These are phyloP conservation scores for Chionoecetes opilio DNA, from an alignment of 1,140 invertebrate species.

Conservation along the genomic window DNA sequence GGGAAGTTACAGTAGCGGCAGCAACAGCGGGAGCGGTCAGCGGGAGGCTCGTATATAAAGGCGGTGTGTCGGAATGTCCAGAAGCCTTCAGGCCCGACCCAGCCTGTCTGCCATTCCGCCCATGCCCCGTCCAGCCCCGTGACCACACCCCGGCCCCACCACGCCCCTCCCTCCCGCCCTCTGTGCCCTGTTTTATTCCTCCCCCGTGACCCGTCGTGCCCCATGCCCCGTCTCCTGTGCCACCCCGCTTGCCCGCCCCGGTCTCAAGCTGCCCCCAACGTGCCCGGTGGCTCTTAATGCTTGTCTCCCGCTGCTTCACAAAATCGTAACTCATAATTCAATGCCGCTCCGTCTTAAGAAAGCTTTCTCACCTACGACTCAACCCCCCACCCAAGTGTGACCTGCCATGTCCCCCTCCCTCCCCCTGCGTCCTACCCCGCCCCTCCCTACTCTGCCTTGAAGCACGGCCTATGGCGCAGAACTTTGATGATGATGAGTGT, in stretches of 20 bases:
- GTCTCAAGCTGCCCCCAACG: neutral
- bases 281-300: neutral
- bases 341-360: neutral
- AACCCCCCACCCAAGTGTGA: neutral
- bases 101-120: neutral
- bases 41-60: neutral
- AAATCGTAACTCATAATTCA: neutral
- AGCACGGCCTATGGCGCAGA: too few relatives aligned
- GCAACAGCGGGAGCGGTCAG: slow-evolving; percentile 9
- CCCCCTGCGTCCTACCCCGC: neutral
- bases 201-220: neutral
- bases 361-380: neutral
- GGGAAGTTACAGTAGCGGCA: neutral
- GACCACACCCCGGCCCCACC: neutral
- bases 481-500: neutral
- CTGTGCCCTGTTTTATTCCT: neutral
- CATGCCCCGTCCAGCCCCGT: too few relatives aligned
- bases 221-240: neutral
- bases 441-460: neutral
- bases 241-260: neutral
- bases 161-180: neutral
- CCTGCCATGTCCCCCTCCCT: neutral
- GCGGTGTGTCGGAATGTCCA: slow-evolving; percentile 50
- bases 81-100: neutral
- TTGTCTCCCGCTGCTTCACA: neutral